Percentiles rank a stretch among this genome's conserved stretches.
These are phyloP conservation scores for Nasonia vitripennis DNA, from an alignment of 1,140 invertebrate genomes.

Conservation along the genomic window DNA sequence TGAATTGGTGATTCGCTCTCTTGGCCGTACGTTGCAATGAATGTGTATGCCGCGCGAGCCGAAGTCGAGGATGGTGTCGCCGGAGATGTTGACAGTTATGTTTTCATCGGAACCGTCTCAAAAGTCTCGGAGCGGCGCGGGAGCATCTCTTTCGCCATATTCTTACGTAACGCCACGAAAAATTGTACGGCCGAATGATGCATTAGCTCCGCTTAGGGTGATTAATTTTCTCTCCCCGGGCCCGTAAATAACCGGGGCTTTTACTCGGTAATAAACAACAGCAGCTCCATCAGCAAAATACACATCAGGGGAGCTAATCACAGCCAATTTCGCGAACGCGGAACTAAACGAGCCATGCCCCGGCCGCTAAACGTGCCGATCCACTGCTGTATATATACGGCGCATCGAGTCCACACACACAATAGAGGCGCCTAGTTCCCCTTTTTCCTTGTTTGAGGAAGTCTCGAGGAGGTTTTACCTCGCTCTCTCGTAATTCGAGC, in stretches of 20 bases:
- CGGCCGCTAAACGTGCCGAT: neutral
- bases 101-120: too few relatives aligned
- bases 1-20: conserved; percentile 2
- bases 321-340: conserved; percentile 5
- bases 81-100: neutral
- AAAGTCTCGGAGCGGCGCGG: too few relatives aligned
- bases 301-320: neutral
- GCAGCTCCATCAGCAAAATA: neutral
- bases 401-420: neutral
- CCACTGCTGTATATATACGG: neutral
- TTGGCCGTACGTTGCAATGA: neutral
- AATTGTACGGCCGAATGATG: too few relatives aligned
- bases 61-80: neutral
- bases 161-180: too few relatives aligned
- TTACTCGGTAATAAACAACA: neutral
- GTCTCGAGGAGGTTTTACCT: conserved; percentile 14
- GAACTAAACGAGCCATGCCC: neutral
- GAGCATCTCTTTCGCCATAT: too few relatives aligned
- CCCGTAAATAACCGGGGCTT: neutral
- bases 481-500: neutral
- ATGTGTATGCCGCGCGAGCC: neutral
- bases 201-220: neutral
- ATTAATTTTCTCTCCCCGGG: neutral
- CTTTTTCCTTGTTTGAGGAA: conserved; percentile 18
- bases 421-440: conserved; percentile 1